Percentiles rank a stretch among this genome's conserved stretches.
phyloP scores from a whole-genome alignment of 2,888 invertebrate genomes.

The Bellardia bayeri region DNA sequence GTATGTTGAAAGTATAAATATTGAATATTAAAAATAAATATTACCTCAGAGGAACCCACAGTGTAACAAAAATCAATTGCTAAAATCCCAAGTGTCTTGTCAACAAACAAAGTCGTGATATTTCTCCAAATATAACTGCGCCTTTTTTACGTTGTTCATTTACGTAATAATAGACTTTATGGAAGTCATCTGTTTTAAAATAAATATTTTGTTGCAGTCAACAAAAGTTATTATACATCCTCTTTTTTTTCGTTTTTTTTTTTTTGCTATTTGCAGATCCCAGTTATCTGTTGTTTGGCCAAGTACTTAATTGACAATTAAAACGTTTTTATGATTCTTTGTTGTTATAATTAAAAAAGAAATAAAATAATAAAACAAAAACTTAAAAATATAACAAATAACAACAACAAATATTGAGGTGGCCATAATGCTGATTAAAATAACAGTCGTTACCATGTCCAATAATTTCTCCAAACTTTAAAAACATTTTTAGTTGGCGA shows the following conservation, averaged over 20 bases:
- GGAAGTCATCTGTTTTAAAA: slow-evolving; percentile 32
- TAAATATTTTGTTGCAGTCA: slow-evolving; percentile 46
- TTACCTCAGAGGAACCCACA: too few species aligned
- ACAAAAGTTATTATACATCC: neutral
- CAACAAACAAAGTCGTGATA: too few species aligned
- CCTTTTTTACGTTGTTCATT: neutral
- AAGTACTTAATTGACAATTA: slow-evolving; percentile 48
- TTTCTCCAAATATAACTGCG: neutral
- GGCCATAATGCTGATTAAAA: neutral
- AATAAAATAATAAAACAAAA: slow-evolving; percentile 18
- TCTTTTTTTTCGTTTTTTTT: neutral
- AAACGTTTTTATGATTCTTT: slow-evolving; percentile 49
- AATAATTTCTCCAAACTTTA: neutral
- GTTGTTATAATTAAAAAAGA: slow-evolving; percentile 50
- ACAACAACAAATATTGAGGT: slow-evolving; percentile 1
- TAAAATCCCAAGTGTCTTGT: too few species aligned
- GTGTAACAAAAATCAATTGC: too few species aligned
- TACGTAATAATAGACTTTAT: slow-evolving; percentile 29
- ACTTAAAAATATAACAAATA: too few species aligned
- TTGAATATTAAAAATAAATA: too few species aligned
- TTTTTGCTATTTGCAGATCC: neutral
- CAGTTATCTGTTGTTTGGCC: slow-evolving; percentile 54
- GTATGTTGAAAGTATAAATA: too few species aligned
- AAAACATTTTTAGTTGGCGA: neutral
- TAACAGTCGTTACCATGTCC: neutral